Evolutionary conservation across 2,888 invertebrate species (phyloP), one percentile per base, ranked within the genome.

Genomic region (Pristionchus mayeri): DNA sequence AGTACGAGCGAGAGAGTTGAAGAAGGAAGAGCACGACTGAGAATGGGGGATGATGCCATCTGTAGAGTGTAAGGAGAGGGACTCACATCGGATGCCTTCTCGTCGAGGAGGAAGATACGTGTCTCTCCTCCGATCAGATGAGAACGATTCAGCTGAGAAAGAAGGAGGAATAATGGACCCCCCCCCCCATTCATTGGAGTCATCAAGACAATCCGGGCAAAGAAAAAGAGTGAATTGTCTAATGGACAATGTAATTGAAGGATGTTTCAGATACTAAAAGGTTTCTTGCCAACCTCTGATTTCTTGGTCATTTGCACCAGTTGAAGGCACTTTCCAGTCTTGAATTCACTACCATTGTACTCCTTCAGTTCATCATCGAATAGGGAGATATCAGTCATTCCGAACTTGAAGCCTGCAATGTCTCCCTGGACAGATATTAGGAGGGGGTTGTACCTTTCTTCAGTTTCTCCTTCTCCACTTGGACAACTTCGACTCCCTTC

Each of bases 251-350:
- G n/a, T n/a, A n/a, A n/a, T n/a, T n/a, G n/a, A n/a, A n/a, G n/a
- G n/a, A n/a, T n/a, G n/a, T n/a, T n/a, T n/a, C n/a, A n/a, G n/a
- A n/a, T n/a, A n/a, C n/a, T n/a, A n/a, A n/a, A n/a, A n/a, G n/a
- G n/a, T n/a, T n/a, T n/a, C n/a, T n/a, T n/a, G n/a, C 71, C 24
- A 24, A 84, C 84, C 37, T 30, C 27, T 13, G 34, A 40, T 54
- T 34, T 75, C 75, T 84, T 84, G 3, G 84, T 54, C n/a, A 27
- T 48, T n/a, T 84, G 84, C 21, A 84, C 84, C 37, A 84, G 30
- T 75, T 84, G 84, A 16, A 84, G 84, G 40, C 84, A 84, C 27
- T 75, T 71, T 84, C 84, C 84, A 50, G 27, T 40, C n/a, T 57
- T 52, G 75, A 84, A 84, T 52, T 75, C 37, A 37, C 34, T 52